Evolutionary conservation across 2,797 vertebrate species (phyloP).

Genomic region (Orientallactaga sibirica): DNA sequence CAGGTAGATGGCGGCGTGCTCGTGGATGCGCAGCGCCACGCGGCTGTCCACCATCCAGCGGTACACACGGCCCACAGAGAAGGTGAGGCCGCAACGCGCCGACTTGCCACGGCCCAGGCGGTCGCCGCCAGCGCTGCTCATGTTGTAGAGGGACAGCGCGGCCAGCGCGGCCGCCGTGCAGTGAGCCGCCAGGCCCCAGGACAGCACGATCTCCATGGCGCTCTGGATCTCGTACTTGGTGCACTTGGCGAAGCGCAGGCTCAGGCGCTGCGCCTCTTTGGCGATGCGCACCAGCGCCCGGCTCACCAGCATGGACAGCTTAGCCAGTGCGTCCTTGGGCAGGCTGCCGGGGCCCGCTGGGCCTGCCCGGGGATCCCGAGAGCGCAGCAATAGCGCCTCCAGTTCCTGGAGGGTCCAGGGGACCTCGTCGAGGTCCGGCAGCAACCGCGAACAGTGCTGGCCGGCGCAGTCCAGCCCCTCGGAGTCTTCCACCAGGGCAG

Average conservation of each 20-base stretch:
- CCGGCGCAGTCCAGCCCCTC: constrained; percentile 97
- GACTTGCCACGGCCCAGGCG: constrained; percentile 96
- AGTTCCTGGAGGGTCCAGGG: constrained; percentile 98
- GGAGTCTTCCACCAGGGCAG: constrained; percentile 97
- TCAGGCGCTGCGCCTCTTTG: constrained; percentile 96
- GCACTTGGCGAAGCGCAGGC: constrained; percentile 97
- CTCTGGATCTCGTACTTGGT: constrained; percentile 97
- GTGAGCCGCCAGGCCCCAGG: constrained; percentile 93
- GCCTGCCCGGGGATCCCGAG: constrained; percentile 82
- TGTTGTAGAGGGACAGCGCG: constrained; percentile 96
- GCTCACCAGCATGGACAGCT: constrained; percentile 94
- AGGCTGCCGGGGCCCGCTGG: constrained; percentile 84
- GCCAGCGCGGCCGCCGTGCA: constrained; percentile 93
- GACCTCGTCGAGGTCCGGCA: constrained; percentile 99
- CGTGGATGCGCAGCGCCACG: constrained; percentile 95
- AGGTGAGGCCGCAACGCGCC: constrained; percentile 94
- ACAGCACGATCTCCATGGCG: constrained; percentile 95
- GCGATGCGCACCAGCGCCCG: constrained; percentile 95
- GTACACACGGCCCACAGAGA: constrained; percentile 97
- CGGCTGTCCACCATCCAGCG: constrained; percentile 98
- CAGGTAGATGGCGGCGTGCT: constrained; percentile 98
- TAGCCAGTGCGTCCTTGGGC: constrained; percentile 92
- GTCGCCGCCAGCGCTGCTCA: constrained; percentile 96
- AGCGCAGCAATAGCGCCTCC: constrained; percentile 92
- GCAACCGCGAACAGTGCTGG: constrained; percentile 95